Evolutionary conservation across 2,888 invertebrate genomes (phyloP).

Genomic region (Pomacea canaliculata): DNA sequence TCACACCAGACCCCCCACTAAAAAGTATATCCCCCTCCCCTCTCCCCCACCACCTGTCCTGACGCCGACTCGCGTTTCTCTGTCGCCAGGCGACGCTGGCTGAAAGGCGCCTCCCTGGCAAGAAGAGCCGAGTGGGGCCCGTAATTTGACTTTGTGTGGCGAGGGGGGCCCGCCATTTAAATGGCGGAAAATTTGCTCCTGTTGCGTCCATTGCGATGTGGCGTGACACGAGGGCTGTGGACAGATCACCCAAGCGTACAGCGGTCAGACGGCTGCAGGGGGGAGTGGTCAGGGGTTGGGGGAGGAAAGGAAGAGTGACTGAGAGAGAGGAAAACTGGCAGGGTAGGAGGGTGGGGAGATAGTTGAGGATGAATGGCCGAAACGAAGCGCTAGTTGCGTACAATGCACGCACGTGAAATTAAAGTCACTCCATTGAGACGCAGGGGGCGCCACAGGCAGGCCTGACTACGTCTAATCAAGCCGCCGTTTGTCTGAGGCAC

Average conservation of each 20-base stretch:
- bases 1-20: no score
- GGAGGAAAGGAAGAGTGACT: neutral
- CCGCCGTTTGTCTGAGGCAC: slow-evolving; percentile 7
- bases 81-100: no score
- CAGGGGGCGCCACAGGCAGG: neutral
- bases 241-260: no score
- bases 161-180: neutral
- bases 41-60: no score
- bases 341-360: neutral
- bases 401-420: slow-evolving; percentile 20
- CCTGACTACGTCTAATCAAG: slow-evolving; percentile 9
- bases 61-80: no score
- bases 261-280: neutral
- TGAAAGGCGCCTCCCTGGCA: no score
- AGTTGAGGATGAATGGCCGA: slow-evolving; percentile 13
- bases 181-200: neutral
- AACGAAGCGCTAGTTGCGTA: slow-evolving; percentile 18
- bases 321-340: neutral
- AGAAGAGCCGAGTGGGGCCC: neutral
- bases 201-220: neutral
- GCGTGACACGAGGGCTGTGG: no score
- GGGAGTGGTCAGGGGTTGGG: no score
- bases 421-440: slow-evolving; percentile 20
- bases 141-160: neutral
- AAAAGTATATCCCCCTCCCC: no score